These are phyloP conservation scores for Megaceryle alcyon DNA, from an alignment of 2,797 vertebrate genomes.

Conservation along the genomic window DNA sequence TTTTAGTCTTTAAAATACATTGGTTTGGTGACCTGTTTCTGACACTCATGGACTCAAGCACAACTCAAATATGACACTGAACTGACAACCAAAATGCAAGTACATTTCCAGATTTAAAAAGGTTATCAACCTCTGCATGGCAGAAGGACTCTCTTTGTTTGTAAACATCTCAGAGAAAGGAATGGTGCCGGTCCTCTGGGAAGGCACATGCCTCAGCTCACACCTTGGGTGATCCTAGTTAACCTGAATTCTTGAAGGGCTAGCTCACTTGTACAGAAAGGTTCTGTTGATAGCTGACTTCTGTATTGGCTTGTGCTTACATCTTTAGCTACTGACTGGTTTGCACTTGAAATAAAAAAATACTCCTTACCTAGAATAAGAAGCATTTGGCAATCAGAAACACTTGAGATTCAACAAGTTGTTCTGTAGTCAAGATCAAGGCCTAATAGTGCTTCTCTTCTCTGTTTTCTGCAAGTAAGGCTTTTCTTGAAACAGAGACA, in stretches of 20 bases:
- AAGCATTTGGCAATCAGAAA: not conserved
- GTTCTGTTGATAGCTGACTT: not conserved
- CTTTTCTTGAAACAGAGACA: not conserved
- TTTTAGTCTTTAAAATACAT: not conserved
- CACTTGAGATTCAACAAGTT: not conserved
- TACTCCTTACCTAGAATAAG: not conserved
- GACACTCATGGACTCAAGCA: not conserved
- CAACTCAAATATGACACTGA: not conserved
- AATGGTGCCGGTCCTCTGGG: not conserved
- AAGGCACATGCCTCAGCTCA: not conserved
- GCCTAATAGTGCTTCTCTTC: not conserved
- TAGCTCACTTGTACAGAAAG: not conserved
- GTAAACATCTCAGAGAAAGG: not conserved
- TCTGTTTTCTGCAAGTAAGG: not conserved
- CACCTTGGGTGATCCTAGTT: not conserved
- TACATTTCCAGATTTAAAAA: not conserved
- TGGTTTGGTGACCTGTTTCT: not conserved
- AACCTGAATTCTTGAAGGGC: not conserved
- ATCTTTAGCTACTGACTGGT: not conserved
- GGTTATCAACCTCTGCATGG: not conserved
- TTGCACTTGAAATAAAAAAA: not conserved
- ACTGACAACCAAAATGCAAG: not conserved
- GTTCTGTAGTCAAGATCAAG: not conserved
- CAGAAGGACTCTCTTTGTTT: not conserved
- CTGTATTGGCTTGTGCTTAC: rapidly evolving